Evolutionary conservation across 1,140 invertebrate species (phyloP).

Genomic region (Lepidurus packardi): DNA sequence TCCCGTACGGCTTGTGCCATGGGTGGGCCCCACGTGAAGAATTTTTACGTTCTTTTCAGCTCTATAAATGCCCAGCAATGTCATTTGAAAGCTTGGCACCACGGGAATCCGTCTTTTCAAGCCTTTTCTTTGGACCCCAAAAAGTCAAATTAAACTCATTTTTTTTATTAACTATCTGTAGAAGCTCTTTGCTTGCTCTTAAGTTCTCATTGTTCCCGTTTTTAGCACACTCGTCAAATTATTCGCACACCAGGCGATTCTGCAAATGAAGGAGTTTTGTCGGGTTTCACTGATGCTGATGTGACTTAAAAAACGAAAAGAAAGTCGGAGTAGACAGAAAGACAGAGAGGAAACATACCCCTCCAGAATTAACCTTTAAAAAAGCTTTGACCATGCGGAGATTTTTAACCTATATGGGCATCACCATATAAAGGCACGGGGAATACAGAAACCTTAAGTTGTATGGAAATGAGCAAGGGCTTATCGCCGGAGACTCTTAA

Average conservation of each 20-base stretch:
- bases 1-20: slow-evolving; percentile 20
- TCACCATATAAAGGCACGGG: slow-evolving; percentile 5
- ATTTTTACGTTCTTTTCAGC: background rate
- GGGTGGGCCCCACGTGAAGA: slow-evolving; percentile 20
- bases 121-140: background rate
- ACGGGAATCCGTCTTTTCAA: background rate
- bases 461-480: slow-evolving; percentile 10
- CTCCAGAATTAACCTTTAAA: background rate
- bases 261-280: too few relatives aligned
- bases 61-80: slow-evolving; percentile 14
- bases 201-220: background rate
- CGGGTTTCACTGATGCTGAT: too few relatives aligned
- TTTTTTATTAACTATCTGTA: background rate
- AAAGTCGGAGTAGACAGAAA: background rate
- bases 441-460: slow-evolving; percentile 15
- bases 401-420: slow-evolving; percentile 22
- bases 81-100: background rate
- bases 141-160: background rate
- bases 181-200: too few relatives aligned
- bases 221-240: background rate
- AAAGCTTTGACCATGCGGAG: background rate
- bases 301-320: too few relatives aligned
- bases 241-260: too few relatives aligned
- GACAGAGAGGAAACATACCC: background rate
- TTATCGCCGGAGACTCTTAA: slow-evolving; percentile 19